Conservation (phyloP, 2,888 invertebrate genomes). For the Crepidodera aurea region DNA sequence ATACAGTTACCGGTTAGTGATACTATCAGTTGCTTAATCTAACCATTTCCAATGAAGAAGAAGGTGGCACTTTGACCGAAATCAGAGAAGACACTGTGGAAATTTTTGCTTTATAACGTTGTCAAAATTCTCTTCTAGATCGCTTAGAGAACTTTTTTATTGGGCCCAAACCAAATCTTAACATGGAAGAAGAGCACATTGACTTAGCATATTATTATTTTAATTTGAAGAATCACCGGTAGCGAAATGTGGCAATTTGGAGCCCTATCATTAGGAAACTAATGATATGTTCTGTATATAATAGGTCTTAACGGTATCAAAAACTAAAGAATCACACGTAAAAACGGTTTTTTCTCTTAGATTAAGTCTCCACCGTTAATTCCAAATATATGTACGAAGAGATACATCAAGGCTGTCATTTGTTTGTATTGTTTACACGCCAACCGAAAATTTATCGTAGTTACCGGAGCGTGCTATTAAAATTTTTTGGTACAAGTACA, state of each 20-base stretch:
- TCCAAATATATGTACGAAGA: conserved; percentile 20
- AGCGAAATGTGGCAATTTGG: neutral
- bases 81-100: no score
- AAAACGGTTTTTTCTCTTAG: conserved; percentile 12
- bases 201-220: no score
- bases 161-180: no score
- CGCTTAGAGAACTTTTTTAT: no score
- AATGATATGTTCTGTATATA: neutral
- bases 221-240: neutral
- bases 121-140: no score
- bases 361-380: conserved; percentile 18
- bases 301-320: conserved; percentile 9
- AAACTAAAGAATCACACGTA: conserved; percentile 6
- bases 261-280: conserved; percentile 1
- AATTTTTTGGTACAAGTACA: conserved; percentile 23
- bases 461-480: conserved; percentile 20
- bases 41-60: no score
- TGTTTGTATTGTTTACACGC: conserved; percentile 21
- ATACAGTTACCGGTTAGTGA: no score
- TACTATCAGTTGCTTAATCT: no score
- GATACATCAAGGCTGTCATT: conserved; percentile 17
- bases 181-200: no score
- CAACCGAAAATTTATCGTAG: conserved; percentile 1
- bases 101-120: no score
- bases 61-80: no score